These are phyloP conservation scores for Axis porcinus DNA, from an alignment of 2,113 vertebrate genomes.

Conservation along the genomic window DNA sequence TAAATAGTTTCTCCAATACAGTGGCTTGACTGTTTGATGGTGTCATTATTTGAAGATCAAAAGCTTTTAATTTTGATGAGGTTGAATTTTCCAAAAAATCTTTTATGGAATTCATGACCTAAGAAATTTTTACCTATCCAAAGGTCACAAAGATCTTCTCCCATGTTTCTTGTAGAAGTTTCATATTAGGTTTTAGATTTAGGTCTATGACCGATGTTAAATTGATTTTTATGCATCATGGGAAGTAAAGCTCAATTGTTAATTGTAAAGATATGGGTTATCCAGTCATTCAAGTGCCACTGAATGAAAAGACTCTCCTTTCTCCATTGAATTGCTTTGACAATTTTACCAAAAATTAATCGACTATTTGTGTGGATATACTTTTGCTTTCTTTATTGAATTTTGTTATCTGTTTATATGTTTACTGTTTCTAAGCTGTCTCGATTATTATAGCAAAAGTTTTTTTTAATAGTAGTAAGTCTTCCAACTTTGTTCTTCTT, in stretches of 20 bases:
- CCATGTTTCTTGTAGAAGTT: not conserved
- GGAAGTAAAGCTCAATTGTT: not conserved
- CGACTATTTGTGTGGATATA: not conserved
- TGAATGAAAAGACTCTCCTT: not conserved
- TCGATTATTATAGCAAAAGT: not conserved
- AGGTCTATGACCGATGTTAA: not conserved
- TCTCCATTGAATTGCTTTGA: not conserved
- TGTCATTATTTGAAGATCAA: not conserved
- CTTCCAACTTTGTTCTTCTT: not conserved
- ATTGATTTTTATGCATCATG: not conserved
- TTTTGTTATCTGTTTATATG: not conserved
- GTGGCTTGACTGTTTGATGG: not conserved
- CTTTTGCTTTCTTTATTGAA: not conserved
- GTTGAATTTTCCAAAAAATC: not conserved
- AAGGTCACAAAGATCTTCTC: not conserved
- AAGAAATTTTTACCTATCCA: not conserved
- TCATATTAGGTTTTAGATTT: not conserved
- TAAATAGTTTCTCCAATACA: not conserved
- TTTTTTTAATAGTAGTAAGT: not conserved
- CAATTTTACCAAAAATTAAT: not conserved
- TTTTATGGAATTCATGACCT: not conserved
- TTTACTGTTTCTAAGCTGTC: not conserved
- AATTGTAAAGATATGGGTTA: not conserved
- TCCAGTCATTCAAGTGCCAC: not conserved
- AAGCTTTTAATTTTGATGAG: slow-evolving; percentile 2